Base-by-base conservation (phyloP, 2,113 vertebrate genomes). In the Embiotoca jacksoni region DNA sequence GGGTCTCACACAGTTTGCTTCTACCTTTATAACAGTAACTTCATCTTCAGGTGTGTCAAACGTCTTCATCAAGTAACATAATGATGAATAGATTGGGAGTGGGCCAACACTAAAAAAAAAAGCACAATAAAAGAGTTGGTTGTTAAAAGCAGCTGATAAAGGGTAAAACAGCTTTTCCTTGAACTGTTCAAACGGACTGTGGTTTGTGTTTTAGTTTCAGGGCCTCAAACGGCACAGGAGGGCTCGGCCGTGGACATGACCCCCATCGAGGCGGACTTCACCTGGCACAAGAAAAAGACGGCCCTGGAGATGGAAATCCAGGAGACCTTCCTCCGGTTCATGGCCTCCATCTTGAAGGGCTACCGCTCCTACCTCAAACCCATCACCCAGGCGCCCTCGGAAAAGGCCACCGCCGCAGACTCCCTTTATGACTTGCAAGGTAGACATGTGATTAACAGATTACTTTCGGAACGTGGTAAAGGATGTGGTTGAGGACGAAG, bases 361-460 rank as follows among this genome's bases (percentile, higher is more conserved):
- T 99, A 99, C 92, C 96, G 97, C 85, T 87, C 82, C 63, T 99
- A 97, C 90, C 96, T 99, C 85, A 98, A 94, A 88, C 98, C 98
- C 70, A 98, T 99, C 86, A 99, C 97, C 0, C 95, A 98, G 85
- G 98, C 97, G 0, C 98, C 98, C 61, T 99, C 98, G 11, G 96
- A 96, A 77, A 99, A 99, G 93, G 95, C 98, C 82, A 99, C 98
- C 1, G 94, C 97, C 49, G 96, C 94, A 14, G 96, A 97, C 92
- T 99, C 98, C 2, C 94, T 99, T 58, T 99, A 97, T 89, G 98
- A 99, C 88, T 95, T 96, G 78, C 98, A 99, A 94, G 98, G 98
- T 98, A 91, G 82, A 86, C 58, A 3, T 6, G 10, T 44, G 10
- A 44, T 44, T 44, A 9, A 23, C 23, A 23, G 23, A 23, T 23